These are phyloP conservation scores for Ptilodon capucinus DNA, from an alignment of 2,888 invertebrate species.

Conservation along the genomic window DNA sequence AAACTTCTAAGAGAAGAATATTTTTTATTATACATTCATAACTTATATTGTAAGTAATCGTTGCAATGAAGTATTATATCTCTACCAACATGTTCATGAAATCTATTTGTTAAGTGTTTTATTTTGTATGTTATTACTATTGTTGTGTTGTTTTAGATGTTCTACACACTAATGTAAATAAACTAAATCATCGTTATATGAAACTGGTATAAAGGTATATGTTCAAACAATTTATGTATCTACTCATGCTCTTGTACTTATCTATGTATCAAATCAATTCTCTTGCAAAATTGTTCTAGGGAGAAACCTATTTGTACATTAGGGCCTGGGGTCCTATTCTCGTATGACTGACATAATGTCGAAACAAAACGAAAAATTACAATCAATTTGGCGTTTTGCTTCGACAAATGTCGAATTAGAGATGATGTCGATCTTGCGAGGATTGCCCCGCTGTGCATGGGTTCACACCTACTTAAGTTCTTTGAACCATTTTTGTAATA, in stretches of 20 bases:
- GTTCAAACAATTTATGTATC: neutral
- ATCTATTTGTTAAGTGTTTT: conserved; percentile 9
- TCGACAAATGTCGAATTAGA: no score
- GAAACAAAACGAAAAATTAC: no score
- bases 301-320: no score
- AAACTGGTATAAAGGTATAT: neutral
- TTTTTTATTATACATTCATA: neutral
- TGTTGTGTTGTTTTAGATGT: conserved; percentile 22
- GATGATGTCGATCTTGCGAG: no score
- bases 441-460: no score
- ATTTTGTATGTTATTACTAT: conserved; percentile 22
- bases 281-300: no score
- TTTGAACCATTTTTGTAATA: no score
- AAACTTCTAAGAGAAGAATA: neutral
- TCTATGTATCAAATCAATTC: no score
- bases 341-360: no score
- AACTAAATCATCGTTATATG: neutral
- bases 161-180: neutral
- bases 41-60: neutral
- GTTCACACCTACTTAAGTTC: no score
- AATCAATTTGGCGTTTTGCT: no score
- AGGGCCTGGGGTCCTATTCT: no score
- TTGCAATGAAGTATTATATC: conserved; percentile 1
- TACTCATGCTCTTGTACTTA: neutral
- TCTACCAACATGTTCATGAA: conserved; percentile 6